These are phyloP conservation scores for Drosophila imparisetae DNA, from an alignment of 2,888 invertebrate genomes.

Conservation along the genomic window DNA sequence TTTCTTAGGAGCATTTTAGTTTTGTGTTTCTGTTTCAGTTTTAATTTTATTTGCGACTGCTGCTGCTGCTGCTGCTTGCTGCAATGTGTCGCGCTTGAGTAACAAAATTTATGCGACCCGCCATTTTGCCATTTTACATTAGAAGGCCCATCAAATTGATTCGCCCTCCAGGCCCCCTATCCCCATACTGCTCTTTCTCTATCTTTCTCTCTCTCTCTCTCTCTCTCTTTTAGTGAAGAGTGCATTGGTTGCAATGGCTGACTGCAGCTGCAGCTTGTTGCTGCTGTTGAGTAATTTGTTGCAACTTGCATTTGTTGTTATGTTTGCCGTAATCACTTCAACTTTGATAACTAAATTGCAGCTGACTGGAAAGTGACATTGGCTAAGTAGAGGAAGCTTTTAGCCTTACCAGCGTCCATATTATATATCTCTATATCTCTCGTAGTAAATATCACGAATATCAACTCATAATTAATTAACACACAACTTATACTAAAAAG, in stretches of 20 bases:
- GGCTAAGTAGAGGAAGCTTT: neutral
- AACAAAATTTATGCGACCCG: constrained; percentile 71
- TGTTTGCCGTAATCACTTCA: neutral
- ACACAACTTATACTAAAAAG: neutral
- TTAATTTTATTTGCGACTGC: constrained; percentile 19
- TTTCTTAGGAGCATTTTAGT: constrained; percentile 34
- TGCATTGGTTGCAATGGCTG: constrained; percentile 25
- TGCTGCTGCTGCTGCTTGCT: constrained; percentile 8
- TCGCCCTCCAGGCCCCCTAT: neutral
- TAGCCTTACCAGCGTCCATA: neutral
- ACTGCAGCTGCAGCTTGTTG: constrained; percentile 19
- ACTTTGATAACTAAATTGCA: neutral
- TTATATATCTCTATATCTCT: neutral
- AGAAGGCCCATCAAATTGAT: constrained; percentile 40
- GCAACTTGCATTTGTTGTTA: constrained; percentile 1
- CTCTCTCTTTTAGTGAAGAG: constrained; percentile 25
- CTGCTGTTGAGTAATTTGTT: constrained; percentile 10
- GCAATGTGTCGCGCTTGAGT: constrained; percentile 69
- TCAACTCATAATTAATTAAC: neutral
- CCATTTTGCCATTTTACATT: constrained; percentile 70
- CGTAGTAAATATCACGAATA: neutral
- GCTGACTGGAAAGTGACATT: neutral
- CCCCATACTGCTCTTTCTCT: neutral
- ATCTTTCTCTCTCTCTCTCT: neutral
- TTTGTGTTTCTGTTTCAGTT: constrained; percentile 16